Percentiles rank a stretch among this genome's conserved stretches.
phyloP scores from a whole-genome alignment of 2,888 invertebrate genomes.

The Drosophila infuscata region DNA sequence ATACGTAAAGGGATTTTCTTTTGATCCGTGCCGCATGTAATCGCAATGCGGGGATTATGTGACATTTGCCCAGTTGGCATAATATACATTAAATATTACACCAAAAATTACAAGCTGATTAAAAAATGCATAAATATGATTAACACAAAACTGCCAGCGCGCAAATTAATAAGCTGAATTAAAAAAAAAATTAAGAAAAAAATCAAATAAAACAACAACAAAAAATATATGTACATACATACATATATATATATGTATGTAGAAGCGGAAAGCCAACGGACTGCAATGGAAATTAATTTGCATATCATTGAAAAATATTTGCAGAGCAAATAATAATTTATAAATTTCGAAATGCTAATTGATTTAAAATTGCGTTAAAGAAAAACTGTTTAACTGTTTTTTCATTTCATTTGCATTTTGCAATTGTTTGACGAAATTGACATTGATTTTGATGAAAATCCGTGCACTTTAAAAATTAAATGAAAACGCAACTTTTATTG shows the following conservation, averaged over 20 bases:
- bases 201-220: slow-evolving; percentile 17
- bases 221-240: slow-evolving; percentile 9
- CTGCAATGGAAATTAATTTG: slow-evolving; percentile 51
- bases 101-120: slow-evolving; percentile 60
- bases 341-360: slow-evolving; percentile 39
- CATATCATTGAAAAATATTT: slow-evolving; percentile 44
- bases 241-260: neutral
- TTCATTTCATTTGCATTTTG: slow-evolving; percentile 8
- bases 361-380: slow-evolving; percentile 36
- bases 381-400: slow-evolving; percentile 17
- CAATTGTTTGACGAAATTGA: slow-evolving; percentile 19
- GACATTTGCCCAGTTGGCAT: slow-evolving; percentile 39
- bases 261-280: slow-evolving; percentile 13
- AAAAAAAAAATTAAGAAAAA: slow-evolving; percentile 4
- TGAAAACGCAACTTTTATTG: neutral
- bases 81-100: slow-evolving; percentile 64
- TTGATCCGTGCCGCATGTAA: slow-evolving; percentile 23
- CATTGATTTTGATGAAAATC: slow-evolving; percentile 33
- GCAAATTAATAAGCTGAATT: slow-evolving; percentile 37
- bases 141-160: slow-evolving; percentile 36
- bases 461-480: slow-evolving; percentile 3
- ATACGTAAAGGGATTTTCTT: slow-evolving; percentile 44
- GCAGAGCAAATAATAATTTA: slow-evolving; percentile 40
- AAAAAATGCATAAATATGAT: slow-evolving; percentile 55
- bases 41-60: slow-evolving; percentile 29